phyloP scores from a whole-genome alignment of 2,888 invertebrate genomes.

The Anorthoa munda region DNA sequence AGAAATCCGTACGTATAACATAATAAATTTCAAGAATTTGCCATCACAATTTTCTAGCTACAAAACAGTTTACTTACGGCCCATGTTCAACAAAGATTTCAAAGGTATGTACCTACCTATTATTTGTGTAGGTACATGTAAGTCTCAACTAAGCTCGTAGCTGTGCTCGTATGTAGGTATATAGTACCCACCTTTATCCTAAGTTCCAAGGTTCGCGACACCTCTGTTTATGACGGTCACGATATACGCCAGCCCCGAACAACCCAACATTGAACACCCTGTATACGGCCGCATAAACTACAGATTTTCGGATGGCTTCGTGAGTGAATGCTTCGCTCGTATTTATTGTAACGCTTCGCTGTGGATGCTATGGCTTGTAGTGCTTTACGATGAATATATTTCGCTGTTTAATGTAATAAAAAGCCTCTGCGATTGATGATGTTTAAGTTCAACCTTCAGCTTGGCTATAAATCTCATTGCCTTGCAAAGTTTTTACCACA shows the following conservation, averaged over 20 bases:
- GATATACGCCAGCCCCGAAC: conserved; percentile 25
- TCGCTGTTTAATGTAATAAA: not conserved
- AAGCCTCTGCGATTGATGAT: not conserved
- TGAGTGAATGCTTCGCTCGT: conserved; percentile 43
- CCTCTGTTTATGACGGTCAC: conserved; percentile 58
- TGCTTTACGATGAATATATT: conserved; percentile 19
- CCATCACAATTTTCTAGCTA: not conserved
- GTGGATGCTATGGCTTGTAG: conserved; percentile 6
- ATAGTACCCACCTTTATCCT: conserved; percentile 29
- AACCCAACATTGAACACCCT: conserved; percentile 41
- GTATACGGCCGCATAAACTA: conserved; percentile 51
- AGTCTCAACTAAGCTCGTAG: not conserved
- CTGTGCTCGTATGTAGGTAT: no score
- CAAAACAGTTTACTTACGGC: conserved; percentile 1
- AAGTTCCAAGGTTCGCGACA: conserved; percentile 34
- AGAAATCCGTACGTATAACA: no score
- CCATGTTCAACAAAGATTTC: conserved; percentile 22
- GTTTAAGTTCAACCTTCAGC: not conserved
- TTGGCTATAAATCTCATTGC: not conserved
- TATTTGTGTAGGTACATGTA: not conserved
- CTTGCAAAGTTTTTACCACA: conserved; percentile 1
- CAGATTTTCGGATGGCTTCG: conserved; percentile 49
- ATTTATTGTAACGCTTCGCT: conserved; percentile 41
- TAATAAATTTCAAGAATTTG: not conserved
- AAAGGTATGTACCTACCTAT: not conserved